Evolutionary conservation across 2,797 vertebrate species (phyloP).

Genomic region (Ctenochaetus hawaiiensis): DNA sequence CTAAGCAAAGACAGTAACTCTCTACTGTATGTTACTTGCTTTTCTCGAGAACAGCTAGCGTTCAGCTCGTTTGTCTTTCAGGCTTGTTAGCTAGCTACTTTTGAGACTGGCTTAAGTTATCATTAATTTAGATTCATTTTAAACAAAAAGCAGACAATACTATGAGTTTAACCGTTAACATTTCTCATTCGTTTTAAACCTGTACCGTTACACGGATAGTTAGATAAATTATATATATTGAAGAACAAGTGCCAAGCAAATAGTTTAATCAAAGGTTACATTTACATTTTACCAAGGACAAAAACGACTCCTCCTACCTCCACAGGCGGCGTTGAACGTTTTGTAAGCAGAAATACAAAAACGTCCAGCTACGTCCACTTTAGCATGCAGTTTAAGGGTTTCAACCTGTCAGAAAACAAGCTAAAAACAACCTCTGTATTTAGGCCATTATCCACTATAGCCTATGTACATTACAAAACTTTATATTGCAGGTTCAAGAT

Average conservation of each 20-base stretch:
- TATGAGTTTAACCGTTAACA: no score
- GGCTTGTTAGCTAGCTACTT: not conserved
- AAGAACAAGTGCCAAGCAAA: not conserved
- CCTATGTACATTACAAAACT: not conserved
- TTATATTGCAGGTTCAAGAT: constrained; percentile 84
- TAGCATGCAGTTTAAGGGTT: no score
- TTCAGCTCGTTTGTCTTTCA: no score
- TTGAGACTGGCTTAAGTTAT: no score
- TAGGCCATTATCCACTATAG: no score
- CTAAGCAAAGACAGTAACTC: not conserved
- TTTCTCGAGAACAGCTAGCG: not conserved
- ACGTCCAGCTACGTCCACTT: no score
- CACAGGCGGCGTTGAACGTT: no score
- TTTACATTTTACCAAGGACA: no score
- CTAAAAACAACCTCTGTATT: not conserved
- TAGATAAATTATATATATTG: not conserved
- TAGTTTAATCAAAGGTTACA: not conserved
- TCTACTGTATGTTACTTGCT: no score
- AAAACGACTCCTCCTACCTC: no score
- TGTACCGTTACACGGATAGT: not conserved
- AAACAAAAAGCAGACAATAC: not conserved
- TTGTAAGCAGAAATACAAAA: no score
- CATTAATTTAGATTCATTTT: not conserved
- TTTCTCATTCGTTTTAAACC: not conserved
- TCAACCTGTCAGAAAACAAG: not conserved